phyloP scores from a whole-genome alignment of 2,888 invertebrate species.

The Ophion costatus region DNA sequence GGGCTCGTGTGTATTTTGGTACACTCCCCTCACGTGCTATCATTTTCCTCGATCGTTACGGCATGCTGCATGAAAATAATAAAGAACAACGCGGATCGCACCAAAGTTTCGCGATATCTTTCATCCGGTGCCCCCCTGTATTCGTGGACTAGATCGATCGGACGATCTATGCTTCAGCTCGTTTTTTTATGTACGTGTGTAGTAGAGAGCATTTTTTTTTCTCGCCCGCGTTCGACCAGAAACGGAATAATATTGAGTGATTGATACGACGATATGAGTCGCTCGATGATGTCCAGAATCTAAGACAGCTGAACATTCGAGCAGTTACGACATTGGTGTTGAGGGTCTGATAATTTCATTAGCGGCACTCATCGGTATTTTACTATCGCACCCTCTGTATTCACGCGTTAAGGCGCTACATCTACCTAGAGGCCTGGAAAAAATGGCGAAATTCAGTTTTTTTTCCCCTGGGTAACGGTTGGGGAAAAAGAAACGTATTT shows the following conservation, averaged over 20 bases:
- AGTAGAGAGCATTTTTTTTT: not conserved
- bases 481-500: too few relatives aligned
- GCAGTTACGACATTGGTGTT: not conserved
- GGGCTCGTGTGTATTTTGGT: conserved; percentile 1
- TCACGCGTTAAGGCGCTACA: too few relatives aligned
- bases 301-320: not conserved
- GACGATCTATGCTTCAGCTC: too few relatives aligned
- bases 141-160: not conserved
- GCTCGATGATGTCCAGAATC: not conserved
- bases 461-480: too few relatives aligned
- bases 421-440: too few relatives aligned
- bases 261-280: not conserved
- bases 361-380: not conserved
- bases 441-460: too few relatives aligned
- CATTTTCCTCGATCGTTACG: conserved; percentile 13
- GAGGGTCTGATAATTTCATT: conserved; percentile 18
- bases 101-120: conserved; percentile 14
- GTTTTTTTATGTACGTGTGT: too few relatives aligned
- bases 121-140: not conserved
- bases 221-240: not conserved
- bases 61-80: conserved; percentile 24
- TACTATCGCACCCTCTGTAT: too few relatives aligned
- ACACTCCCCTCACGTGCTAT: not conserved
- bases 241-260: conserved; percentile 6
- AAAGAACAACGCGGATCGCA: not conserved